A percentile compares a stretch with the other conserved stretches of the same genome.
These are phyloP conservation scores for Charina bottae DNA, from an alignment of 2,113 vertebrate genomes.

Conservation along the genomic window DNA sequence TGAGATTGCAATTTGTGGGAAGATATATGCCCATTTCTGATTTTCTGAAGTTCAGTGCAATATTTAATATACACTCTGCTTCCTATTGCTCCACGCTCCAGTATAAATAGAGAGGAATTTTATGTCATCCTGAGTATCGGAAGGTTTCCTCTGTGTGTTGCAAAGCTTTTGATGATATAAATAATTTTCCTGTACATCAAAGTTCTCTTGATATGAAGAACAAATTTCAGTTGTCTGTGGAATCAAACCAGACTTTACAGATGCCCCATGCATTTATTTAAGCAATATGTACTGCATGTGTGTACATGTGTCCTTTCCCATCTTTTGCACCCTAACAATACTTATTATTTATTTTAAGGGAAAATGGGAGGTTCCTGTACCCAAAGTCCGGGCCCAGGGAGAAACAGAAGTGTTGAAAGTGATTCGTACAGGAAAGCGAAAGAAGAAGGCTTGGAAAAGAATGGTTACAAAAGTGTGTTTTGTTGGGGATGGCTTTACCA, in stretches of 20 bases:
- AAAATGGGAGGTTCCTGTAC: conserved; percentile 97
- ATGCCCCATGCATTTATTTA: background rate
- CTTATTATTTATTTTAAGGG: conserved; percentile 74
- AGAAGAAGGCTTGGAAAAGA: conserved; percentile 98
- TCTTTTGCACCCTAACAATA: background rate
- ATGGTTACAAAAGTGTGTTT: conserved; percentile 99
- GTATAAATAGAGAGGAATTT: background rate
- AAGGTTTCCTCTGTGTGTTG: background rate
- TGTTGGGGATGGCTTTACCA: conserved; percentile 95
- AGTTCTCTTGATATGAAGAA: background rate
- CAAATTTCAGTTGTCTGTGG: background rate
- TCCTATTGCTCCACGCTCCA: background rate
- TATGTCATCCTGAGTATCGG: background rate
- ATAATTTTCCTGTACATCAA: background rate
- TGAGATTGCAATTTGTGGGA: background rate
- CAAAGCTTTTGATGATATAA: background rate
- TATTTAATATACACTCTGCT: background rate
- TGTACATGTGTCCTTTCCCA: conserved; percentile 7
- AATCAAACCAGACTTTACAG: background rate
- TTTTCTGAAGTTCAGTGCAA: background rate
- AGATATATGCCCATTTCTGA: background rate
- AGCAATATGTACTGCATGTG: background rate
- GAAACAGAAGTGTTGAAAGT: conserved; percentile 98
- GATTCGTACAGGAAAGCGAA: conserved; percentile 93
- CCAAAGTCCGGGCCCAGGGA: conserved; percentile 96